Conservation (phyloP, 2,888 invertebrate species). For the Lithophane leautieri region DNA sequence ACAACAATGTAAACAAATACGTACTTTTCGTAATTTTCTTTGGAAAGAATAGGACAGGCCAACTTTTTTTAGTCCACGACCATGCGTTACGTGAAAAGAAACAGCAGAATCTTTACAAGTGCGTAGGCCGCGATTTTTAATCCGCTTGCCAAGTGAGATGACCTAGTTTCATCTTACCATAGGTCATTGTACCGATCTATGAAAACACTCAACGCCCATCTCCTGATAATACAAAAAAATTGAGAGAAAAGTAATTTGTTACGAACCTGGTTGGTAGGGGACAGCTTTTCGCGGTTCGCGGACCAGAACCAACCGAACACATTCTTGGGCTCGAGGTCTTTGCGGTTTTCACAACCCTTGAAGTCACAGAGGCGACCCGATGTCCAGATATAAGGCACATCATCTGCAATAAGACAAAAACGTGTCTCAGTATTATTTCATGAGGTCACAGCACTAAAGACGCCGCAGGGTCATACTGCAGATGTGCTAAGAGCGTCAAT, state of each 20-base stretch:
- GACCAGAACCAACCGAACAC: conserved; percentile 98
- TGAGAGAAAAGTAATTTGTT: not conserved
- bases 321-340: conserved; percentile 96
- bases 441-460: conserved; percentile 35
- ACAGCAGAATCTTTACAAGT: not conserved
- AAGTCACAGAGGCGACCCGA: conserved; percentile 97
- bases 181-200: conserved; percentile 2
- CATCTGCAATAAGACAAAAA: conserved; percentile 89
- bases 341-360: conserved; percentile 96
- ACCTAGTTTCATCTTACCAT: conserved; percentile 7
- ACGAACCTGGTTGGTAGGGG: conserved; percentile 93
- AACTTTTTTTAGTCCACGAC: not conserved
- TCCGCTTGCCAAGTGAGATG: not conserved
- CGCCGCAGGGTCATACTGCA: conserved; percentile 50
- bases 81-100: not conserved
- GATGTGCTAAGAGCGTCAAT: conserved; percentile 53
- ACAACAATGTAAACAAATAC: conserved; percentile 31
- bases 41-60: not conserved
- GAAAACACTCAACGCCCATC: not conserved
- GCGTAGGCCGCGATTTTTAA: not conserved
- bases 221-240: not conserved
- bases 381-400: conserved; percentile 98
- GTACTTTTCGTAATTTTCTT: conserved; percentile 18
- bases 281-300: conserved; percentile 96
- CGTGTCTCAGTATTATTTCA: conserved; percentile 28